Evolutionary conservation across 2,797 vertebrate species (phyloP).

Genomic region (Babyrousa celebensis): DNA sequence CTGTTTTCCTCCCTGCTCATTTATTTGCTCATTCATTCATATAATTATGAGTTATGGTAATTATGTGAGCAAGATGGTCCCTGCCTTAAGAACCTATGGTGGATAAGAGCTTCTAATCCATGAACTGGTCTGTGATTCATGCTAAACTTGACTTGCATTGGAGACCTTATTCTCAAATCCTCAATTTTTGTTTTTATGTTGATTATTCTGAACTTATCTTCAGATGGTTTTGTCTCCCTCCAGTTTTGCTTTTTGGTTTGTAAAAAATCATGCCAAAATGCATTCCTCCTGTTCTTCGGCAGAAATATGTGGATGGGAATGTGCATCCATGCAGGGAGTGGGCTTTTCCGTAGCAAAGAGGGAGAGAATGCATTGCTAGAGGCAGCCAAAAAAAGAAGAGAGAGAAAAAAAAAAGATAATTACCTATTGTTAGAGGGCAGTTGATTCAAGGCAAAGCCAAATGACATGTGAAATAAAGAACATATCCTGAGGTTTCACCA

Average conservation of each 20-base stretch:
- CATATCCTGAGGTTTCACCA: conserved; percentile 50
- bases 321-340: not conserved
- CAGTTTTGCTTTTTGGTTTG: not conserved
- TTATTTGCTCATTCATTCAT: not conserved
- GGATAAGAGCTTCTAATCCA: not conserved
- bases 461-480: conserved; percentile 71
- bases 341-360: not conserved
- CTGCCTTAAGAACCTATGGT: not conserved
- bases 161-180: not conserved
- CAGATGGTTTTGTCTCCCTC: not conserved
- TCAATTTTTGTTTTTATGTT: not conserved
- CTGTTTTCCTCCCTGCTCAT: not conserved
- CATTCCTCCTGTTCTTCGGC: not conserved
- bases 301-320: not conserved
- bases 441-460: conserved; percentile 50
- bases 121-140: not conserved
- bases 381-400: not conserved
- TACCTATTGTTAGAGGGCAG: conserved; percentile 25
- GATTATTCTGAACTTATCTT: conserved; percentile 38
- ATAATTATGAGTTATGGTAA: not conserved
- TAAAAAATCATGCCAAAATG: not conserved
- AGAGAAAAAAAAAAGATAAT: conserved; percentile 40
- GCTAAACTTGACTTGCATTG: not conserved
- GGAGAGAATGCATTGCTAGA: not conserved
- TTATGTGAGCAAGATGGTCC: not conserved